Percentiles rank a stretch among this genome's conserved stretches.
Evolutionary conservation across 2,113 vertebrate genomes (phyloP).

Genomic region (Austrofundulus limnaeus): DNA sequence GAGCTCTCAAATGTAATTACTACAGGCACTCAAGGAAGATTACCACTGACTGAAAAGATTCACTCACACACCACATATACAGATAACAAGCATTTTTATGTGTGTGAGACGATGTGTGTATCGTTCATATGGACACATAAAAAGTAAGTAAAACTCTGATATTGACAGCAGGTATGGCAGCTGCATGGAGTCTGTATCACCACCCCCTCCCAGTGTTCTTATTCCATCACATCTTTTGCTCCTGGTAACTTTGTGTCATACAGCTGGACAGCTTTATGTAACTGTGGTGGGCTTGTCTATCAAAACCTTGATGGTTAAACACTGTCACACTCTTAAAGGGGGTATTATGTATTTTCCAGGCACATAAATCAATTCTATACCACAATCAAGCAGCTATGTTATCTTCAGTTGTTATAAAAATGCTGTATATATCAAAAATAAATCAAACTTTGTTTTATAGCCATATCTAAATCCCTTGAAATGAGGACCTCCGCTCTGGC

Average conservation of each 20-base stretch:
- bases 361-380: no score
- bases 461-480: no score
- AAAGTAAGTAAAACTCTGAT: constrained; percentile 41
- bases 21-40: constrained; percentile 37
- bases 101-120: neutral
- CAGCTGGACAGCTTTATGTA: constrained; percentile 21
- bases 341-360: no score
- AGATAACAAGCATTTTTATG: neutral
- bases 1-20: constrained; percentile 52
- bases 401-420: no score
- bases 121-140: constrained; percentile 22
- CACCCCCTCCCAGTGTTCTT: constrained; percentile 28
- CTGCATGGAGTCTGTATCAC: constrained; percentile 60
- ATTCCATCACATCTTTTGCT: constrained; percentile 22
- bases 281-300: neutral
- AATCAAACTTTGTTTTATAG: no score
- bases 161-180: constrained; percentile 68
- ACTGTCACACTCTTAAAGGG: neutral
- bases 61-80: neutral
- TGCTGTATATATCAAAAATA: no score
- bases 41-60: constrained; percentile 24
- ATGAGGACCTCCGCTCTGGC: no score
- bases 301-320: constrained; percentile 4
- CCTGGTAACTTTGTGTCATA: constrained; percentile 39
- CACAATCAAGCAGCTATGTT: no score